A percentile compares a stretch with the other conserved stretches of the same genome.
Conservation (phyloP, 2,797 vertebrate genomes). For the Discoglossus pictus region DNA sequence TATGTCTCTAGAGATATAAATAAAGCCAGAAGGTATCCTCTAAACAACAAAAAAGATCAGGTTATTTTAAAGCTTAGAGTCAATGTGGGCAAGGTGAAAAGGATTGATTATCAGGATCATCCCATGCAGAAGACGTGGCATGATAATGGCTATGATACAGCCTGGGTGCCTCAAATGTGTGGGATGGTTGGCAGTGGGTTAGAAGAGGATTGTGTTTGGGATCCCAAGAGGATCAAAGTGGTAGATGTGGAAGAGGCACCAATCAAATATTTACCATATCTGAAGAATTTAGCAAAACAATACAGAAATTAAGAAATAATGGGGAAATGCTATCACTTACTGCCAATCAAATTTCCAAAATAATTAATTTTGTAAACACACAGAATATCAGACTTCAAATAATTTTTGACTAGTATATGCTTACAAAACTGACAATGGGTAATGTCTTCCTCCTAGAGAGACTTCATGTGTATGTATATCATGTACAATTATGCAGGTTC, state of each 20-base stretch:
- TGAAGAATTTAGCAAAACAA: too few species aligned
- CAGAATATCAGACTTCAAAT: too few species aligned
- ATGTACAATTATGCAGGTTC: too few species aligned
- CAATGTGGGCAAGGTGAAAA: constrained; percentile 50
- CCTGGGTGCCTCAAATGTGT: constrained; percentile 52
- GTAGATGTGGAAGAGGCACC: not conserved
- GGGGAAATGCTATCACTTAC: too few species aligned
- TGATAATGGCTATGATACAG: constrained; percentile 48
- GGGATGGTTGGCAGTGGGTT: constrained; percentile 45
- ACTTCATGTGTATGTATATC: too few species aligned
- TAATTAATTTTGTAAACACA: too few species aligned
- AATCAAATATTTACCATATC: too few species aligned
- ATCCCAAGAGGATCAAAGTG: constrained; percentile 33
- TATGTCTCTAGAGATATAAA: constrained; percentile 38
- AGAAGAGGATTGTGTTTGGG: constrained; percentile 45
- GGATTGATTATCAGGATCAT: constrained; percentile 46
- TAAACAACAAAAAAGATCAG: not conserved
- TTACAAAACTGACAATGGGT: too few species aligned
- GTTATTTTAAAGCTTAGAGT: constrained; percentile 47
- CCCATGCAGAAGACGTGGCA: constrained; percentile 50
- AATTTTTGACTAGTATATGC: too few species aligned
- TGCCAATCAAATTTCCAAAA: too few species aligned
- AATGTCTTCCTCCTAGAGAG: too few species aligned
- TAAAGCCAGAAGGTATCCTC: constrained; percentile 42
- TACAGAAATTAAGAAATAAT: too few species aligned